A percentile compares a stretch with the other conserved stretches of the same genome.
Evolutionary conservation across 2,888 invertebrate genomes (phyloP).

Genomic region (Drosophila antonietae): DNA sequence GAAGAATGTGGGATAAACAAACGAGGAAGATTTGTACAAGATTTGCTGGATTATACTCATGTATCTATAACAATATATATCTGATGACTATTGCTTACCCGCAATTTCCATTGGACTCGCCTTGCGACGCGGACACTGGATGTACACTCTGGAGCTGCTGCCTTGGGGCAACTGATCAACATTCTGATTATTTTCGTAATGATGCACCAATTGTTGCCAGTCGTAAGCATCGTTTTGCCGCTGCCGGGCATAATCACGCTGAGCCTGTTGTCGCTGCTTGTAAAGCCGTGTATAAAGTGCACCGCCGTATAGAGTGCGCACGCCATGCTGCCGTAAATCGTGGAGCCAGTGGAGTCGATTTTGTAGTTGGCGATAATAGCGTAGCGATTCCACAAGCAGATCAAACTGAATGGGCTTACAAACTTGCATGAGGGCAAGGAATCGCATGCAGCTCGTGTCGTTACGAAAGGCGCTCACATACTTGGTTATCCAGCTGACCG

Average conservation of each 20-base stretch:
- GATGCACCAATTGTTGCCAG: constrained; percentile 73
- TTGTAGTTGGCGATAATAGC: constrained; percentile 89
- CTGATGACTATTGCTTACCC: constrained; percentile 46
- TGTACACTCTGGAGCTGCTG: constrained; percentile 63
- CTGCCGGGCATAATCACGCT: constrained; percentile 70
- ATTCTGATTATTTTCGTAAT: constrained; percentile 76
- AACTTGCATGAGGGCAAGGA: constrained; percentile 91
- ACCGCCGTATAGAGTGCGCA: constrained; percentile 88
- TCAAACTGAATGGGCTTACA: constrained; percentile 90
- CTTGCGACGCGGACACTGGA: constrained; percentile 76
- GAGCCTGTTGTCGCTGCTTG: constrained; percentile 84
- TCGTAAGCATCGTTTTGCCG: constrained; percentile 55
- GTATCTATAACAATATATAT: background rate
- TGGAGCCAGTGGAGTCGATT: constrained; percentile 87
- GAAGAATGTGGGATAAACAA: no score
- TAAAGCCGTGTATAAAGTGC: constrained; percentile 88
- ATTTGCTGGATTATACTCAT: background rate
- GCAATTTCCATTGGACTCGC: constrained; percentile 83
- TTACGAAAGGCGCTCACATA: constrained; percentile 88
- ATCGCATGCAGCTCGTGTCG: constrained; percentile 84
- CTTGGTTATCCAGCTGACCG: constrained; percentile 88
- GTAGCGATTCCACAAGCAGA: constrained; percentile 90
- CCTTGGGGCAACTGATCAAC: constrained; percentile 58
- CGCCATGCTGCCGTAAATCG: constrained; percentile 89
- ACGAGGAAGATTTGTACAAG: no score